Conservation (phyloP, 2,888 invertebrate genomes). For the Caenorhabditis imperialis region DNA sequence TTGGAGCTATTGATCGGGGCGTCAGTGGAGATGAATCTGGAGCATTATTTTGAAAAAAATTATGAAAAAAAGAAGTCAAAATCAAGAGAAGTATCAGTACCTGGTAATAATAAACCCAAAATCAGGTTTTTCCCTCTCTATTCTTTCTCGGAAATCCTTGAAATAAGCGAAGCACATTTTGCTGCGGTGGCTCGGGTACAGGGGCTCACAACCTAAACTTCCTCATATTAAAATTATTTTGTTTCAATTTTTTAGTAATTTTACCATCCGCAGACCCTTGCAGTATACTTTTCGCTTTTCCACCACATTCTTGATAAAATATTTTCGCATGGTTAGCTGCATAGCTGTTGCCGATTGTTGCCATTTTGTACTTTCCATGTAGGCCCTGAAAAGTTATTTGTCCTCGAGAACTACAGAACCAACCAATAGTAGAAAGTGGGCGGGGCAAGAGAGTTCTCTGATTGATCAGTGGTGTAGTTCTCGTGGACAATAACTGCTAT, state of each 20-base stretch:
- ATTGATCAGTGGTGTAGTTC: no score
- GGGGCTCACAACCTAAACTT: constrained; percentile 19
- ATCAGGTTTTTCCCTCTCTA: constrained; percentile 13
- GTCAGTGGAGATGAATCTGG: not conserved
- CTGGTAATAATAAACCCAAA: constrained; percentile 20
- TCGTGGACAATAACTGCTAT: no score
- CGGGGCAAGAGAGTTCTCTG: no score
- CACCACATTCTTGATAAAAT: constrained; percentile 24
- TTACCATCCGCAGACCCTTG: constrained; percentile 14
- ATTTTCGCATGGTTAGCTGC: constrained; percentile 25
- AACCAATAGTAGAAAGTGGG: not conserved
- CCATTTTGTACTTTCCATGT: constrained; percentile 12
- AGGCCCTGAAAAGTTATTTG: not conserved
- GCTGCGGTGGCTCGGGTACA: not conserved
- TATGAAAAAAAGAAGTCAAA: no score
- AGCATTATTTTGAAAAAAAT: no score
- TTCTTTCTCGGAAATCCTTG: constrained; percentile 1
- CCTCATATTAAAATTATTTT: no score
- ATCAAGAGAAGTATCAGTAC: not conserved
- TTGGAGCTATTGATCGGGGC: not conserved
- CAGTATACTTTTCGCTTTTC: constrained; percentile 16
- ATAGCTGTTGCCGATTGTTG: constrained; percentile 31
- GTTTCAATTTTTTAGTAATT: not conserved
- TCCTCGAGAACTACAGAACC: not conserved
- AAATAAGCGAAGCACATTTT: not conserved